Evolutionary conservation across 2,797 vertebrate species (phyloP), one percentile per base, ranked within the genome.

Genomic region (Margarornis squamiger): DNA sequence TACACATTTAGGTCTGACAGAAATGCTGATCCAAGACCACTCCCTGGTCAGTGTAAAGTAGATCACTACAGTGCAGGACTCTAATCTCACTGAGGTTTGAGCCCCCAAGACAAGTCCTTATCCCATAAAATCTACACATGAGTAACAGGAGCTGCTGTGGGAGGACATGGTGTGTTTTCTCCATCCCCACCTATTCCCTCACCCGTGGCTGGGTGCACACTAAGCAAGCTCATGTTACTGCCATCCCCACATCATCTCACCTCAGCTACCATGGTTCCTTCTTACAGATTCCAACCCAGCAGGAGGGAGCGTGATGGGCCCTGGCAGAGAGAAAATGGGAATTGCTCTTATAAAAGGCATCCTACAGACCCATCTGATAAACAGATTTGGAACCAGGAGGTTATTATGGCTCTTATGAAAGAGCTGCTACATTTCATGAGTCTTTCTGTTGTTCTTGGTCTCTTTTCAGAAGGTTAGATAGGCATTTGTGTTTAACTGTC

Each of bases 381-480:
- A 75, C 0, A 77, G 32, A 65, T 88, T 88, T 91, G 52, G 62
- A 61, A 83, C 21, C 57, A 92, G 43, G 61, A 88, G 6, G n/a
- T 63, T 48, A 76, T 92, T 76, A 87, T 16, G 30, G 17, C 14
- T 87, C 58, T 95, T 95, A 70, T 0, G 0, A 92, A 96, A 94
- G 59, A 82, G 21, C 24, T 72, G 71, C 20, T 81, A 7, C 9
- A 13, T 75, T 96, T 94, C 14, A 46, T 76, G 78, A 73, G 29
- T 71, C 45, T 74, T 88, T 76, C 79, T 95, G 52, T 93, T 96
- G n/a, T 61, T 94, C 76, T 95, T 95, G 82, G 79, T 84, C 36
- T 36, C 8, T 80, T 92, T 88, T 92, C 88, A 95, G 93, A 90
- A 43, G 39, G 86, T 85, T 52, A 52, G 58, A 66, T 82, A 3